Evolutionary conservation across 2,113 vertebrate species (phyloP).

Genomic region (Leuciscus idus): DNA sequence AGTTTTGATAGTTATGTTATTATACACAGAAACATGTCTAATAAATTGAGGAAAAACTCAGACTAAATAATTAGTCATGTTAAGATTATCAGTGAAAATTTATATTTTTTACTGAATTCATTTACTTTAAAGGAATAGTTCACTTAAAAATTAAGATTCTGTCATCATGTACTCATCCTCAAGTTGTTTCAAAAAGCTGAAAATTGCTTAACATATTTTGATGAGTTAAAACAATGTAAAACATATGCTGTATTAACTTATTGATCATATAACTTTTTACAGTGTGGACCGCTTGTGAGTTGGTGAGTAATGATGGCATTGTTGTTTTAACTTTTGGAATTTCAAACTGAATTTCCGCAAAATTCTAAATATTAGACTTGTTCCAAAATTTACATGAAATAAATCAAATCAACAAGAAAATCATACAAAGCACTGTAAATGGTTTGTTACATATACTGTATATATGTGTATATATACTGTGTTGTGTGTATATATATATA

Average conservation of each 20-base stretch:
- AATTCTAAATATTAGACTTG: not conserved
- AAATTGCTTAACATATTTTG: no score
- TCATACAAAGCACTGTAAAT: not conserved
- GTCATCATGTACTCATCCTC: no score
- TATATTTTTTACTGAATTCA: no score
- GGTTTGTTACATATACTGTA: not conserved
- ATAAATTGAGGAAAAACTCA: not conserved
- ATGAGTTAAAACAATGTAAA: no score
- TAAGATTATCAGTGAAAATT: not conserved
- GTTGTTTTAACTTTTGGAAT: not conserved
- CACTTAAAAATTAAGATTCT: no score
- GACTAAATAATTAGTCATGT: not conserved
- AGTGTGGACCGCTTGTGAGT: not conserved
- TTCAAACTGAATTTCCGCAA: not conserved
- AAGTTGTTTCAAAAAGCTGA: no score
- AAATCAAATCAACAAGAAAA: not conserved
- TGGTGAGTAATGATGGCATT: not conserved
- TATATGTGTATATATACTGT: no score
- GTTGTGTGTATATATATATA: no score
- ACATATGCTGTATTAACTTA: no score
- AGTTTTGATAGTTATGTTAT: no score
- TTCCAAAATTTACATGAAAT: not conserved
- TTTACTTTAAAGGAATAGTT: no score
- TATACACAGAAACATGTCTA: not conserved
- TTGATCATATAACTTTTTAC: no score